A percentile compares a stretch with the other conserved stretches of the same genome.
These are phyloP conservation scores for Oplegnathus fasciatus DNA, from an alignment of 2,113 vertebrate species.

Conservation along the genomic window DNA sequence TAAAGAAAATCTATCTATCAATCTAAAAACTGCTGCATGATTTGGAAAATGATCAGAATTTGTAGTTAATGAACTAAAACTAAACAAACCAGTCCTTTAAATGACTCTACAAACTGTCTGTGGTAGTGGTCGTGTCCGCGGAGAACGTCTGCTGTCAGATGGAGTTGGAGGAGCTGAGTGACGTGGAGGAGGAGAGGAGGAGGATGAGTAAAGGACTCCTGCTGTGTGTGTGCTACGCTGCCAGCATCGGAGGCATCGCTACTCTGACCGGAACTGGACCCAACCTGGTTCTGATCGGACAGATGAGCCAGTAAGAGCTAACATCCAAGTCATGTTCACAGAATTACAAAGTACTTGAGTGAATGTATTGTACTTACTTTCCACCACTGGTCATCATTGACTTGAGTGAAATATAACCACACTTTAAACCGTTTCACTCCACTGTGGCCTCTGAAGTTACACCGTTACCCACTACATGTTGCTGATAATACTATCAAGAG, in stretches of 20 bases:
- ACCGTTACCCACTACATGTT: too few species aligned
- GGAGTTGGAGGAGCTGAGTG: conserved; percentile 58
- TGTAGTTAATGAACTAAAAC: background rate
- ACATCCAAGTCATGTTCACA: background rate
- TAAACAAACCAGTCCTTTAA: background rate
- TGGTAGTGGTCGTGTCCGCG: background rate
- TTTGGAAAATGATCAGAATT: background rate
- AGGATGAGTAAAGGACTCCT: conserved; percentile 90
- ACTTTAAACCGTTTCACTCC: background rate
- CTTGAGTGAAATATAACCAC: too few species aligned
- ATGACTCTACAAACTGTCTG: background rate
- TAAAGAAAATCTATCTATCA: background rate
- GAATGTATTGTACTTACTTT: too few species aligned
- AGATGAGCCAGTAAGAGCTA: conserved; percentile 92
- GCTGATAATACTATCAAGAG: too few species aligned
- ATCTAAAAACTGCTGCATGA: background rate
- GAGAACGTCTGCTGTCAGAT: background rate
- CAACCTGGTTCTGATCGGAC: conserved; percentile 93
- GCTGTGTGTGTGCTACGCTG: conserved; percentile 92
- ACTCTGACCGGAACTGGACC: conserved; percentile 96
- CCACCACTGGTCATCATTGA: too few species aligned
- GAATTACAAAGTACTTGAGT: background rate
- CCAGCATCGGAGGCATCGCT: conserved; percentile 96
- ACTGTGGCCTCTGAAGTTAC: too few species aligned
- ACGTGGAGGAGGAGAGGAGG: conserved; percentile 62